Base-by-base conservation (phyloP, 2,797 vertebrate genomes). In the Enteromius radiatus region DNA sequence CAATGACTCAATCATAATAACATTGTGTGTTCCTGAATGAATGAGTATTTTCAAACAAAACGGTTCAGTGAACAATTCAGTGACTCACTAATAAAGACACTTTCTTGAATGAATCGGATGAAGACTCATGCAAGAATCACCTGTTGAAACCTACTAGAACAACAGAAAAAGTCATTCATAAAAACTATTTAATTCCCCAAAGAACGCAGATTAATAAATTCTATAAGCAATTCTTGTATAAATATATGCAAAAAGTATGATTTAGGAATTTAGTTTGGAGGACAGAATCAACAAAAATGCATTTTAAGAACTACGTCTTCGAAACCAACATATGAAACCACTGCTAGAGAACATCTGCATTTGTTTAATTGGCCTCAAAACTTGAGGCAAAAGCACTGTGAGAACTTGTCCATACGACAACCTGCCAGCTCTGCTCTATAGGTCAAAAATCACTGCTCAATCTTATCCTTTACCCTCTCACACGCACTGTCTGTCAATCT, bases 381-480 rank as follows among this genome's bases (percentile, higher is more conserved):
- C 38, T n/a, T 9, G 14, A 69, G 38, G 28, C 7, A 45, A 69
- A 17, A 26, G 41, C 67, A 70, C 23, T 17, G 23, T 69, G 41
- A 69, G 41, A 69, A 45, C 23, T 10, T 45, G 3, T 26, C 38
- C 3, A 17, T 17, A 26, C 28, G 7, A 45, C 38, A 69, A 2
- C n/a, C 38, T 43, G 67, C 67, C 70, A 8, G 21, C 31, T 38
- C 7, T 75, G 49, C 36, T 43, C 21, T 43, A 61, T 33, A 15
- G 41, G 79, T 28, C 61, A 73, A 28, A 67, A 80, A 74, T 67
- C 69, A 67, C n/a, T 71, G 21, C n/a, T 63, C 9, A 54, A 23
- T 63, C 28, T 65, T 81, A 67, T 75, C 61, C 10, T 19, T 31
- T 70, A 70, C 47, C 49, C 67, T 80, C 23, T 82, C 38, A 54